Evolutionary conservation across 2,888 invertebrate species (phyloP).

Genomic region (Epicampocera succincta): DNA sequence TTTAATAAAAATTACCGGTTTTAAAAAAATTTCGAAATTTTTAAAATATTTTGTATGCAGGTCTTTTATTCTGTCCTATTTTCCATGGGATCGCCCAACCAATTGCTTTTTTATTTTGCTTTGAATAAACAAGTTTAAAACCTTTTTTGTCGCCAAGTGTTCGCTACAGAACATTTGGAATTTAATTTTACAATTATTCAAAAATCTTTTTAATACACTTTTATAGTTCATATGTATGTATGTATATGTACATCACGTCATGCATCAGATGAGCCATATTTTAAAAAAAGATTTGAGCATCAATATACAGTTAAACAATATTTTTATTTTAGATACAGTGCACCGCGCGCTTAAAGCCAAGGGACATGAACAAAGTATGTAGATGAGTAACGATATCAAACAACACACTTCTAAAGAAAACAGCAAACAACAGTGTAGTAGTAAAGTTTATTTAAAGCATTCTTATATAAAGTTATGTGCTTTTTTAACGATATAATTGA

Average conservation of each 20-base stretch:
- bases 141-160: slow-evolving; percentile 30
- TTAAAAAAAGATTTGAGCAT: slow-evolving; percentile 17
- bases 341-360: background rate
- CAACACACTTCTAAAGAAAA: background rate
- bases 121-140: no score
- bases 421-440: background rate
- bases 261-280: slow-evolving; percentile 40
- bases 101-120: no score
- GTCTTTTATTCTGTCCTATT: no score
- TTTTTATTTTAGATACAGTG: slow-evolving; percentile 6
- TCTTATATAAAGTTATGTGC: background rate
- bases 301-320: slow-evolving; percentile 15
- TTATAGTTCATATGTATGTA: background rate
- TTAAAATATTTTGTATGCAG: no score
- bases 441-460: slow-evolving; percentile 23
- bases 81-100: no score
- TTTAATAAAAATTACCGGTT: no score
- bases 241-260: slow-evolving; percentile 18
- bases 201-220: background rate
- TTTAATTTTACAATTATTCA: slow-evolving; percentile 28
- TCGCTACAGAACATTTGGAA: background rate
- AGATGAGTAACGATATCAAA: background rate
- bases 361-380: slow-evolving; percentile 11
- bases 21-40: no score
- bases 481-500: slow-evolving; percentile 51